Percentiles rank a stretch among this genome's conserved stretches.
phyloP scores from a whole-genome alignment of 2,797 vertebrate species.

The Pangasius larnaudii region DNA sequence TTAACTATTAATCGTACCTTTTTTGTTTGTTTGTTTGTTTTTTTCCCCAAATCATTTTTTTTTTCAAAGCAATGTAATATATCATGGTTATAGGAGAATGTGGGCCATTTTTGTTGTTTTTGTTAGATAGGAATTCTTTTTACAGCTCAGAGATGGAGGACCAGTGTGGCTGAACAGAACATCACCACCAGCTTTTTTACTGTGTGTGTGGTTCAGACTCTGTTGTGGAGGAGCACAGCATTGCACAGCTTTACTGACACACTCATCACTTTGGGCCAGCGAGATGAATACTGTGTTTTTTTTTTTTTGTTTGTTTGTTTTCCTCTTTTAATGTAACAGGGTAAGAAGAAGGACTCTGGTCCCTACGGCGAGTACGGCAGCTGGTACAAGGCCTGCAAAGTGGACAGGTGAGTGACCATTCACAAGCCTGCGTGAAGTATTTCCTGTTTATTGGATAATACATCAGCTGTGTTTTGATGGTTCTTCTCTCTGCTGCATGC shows the following conservation, averaged over 20 bases:
- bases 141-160: background rate
- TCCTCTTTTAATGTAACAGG: slow-evolving; percentile 64
- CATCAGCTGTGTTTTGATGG: background rate
- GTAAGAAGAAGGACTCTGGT: slow-evolving; percentile 77
- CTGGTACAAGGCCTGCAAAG: slow-evolving; percentile 92
- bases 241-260: background rate
- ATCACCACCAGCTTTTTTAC: background rate
- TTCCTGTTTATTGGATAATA: slow-evolving; percentile 1
- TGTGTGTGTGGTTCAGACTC: background rate
- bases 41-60: too few species aligned
- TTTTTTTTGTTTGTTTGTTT: background rate
- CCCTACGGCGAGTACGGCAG: slow-evolving; percentile 86
- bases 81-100: background rate
- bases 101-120: background rate
- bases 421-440: background rate
- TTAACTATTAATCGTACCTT: background rate
- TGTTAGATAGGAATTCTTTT: background rate
- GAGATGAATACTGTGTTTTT: background rate
- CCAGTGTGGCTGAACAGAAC: background rate
- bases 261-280: background rate
- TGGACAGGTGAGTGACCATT: slow-evolving; percentile 82
- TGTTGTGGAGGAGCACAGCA: background rate
- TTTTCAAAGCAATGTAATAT: background rate
- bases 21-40: background rate
- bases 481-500: background rate